phyloP scores from a whole-genome alignment of 1,140 invertebrate genomes.

The Caenorhabditis brenneri region DNA sequence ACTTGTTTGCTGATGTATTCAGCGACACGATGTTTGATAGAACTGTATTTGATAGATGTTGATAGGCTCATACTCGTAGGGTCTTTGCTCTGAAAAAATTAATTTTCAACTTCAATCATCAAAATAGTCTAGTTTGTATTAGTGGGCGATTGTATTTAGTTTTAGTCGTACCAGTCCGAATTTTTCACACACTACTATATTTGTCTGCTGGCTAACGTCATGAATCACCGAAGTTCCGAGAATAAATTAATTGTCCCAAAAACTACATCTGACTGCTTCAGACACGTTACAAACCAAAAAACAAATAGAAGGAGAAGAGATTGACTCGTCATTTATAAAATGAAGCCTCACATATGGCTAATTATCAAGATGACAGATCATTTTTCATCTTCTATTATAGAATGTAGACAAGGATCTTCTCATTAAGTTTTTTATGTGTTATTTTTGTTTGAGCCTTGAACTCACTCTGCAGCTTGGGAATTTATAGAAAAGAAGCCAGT shows the following conservation, averaged over 20 bases:
- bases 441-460: not conserved
- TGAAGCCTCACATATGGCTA: not conserved
- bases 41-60: conserved; percentile 11
- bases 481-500: conserved; percentile 70
- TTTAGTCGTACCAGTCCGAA: not conserved
- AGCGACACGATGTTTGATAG: not conserved
- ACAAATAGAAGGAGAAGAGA: not conserved
- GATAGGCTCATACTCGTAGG: not conserved
- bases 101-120: not conserved
- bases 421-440: not conserved
- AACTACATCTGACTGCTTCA: not conserved
- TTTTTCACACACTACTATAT: not conserved
- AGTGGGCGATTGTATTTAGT: not conserved
- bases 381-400: not conserved
- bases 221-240: conserved; percentile 5
- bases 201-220: not conserved
- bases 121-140: not conserved
- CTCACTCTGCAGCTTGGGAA: conserved; percentile 58
- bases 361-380: not conserved
- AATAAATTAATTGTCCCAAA: not conserved
- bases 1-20: conserved; percentile 14
- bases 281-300: not conserved
- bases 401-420: not conserved
- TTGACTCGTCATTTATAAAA: not conserved
- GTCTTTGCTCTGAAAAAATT: conserved; percentile 37